Percentiles rank a stretch among this genome's conserved stretches.
Conservation (phyloP, 2,113 vertebrate genomes). For the Neoarius graeffei region DNA sequence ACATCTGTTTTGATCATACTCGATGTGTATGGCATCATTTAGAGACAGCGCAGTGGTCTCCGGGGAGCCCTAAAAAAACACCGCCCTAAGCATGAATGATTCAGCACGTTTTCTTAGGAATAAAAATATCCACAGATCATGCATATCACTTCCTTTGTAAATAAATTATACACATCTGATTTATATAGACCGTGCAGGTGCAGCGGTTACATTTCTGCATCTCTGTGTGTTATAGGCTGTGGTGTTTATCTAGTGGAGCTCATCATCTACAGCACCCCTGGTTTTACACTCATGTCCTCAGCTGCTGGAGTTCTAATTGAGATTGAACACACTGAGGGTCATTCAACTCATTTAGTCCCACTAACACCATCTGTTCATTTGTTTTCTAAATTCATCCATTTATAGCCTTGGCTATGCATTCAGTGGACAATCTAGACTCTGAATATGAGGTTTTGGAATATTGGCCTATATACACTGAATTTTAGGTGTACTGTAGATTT, state of each 20-base stretch:
- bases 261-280: neutral
- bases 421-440: neutral
- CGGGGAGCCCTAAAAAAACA: conserved; percentile 29
- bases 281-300: neutral
- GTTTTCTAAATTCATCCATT: too few relatives aligned
- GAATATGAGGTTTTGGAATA: neutral
- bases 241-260: neutral
- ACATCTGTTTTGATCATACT: neutral
- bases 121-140: conserved; percentile 45
- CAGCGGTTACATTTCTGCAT: neutral
- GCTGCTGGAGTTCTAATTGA: neutral
- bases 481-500: neutral
- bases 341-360: neutral
- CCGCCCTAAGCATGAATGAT: conserved; percentile 43
- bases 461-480: neutral
- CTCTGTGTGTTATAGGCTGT: neutral
- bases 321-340: neutral
- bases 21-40: neutral
- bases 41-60: neutral
- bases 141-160: neutral
- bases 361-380: neutral
- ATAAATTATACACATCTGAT: conserved; percentile 17
- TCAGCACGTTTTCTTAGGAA: conserved; percentile 37
- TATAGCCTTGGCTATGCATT: too few relatives aligned
- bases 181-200: neutral